A percentile compares a stretch with the other conserved stretches of the same genome.
Evolutionary conservation across 2,888 invertebrate species (phyloP).

Genomic region (Ferdinandea cuprea): DNA sequence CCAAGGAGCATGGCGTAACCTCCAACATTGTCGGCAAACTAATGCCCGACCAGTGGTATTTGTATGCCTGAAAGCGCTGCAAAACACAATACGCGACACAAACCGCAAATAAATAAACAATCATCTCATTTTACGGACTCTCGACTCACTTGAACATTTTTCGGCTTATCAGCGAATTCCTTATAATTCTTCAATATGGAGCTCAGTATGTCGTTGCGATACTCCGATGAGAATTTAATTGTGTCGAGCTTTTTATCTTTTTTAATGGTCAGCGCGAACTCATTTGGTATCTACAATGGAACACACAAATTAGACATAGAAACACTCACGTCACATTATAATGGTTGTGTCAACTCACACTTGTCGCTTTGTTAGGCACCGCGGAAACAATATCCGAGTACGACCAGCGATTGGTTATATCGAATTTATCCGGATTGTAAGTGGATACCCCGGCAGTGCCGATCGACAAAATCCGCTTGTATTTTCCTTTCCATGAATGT

Average conservation of each 20-base stretch:
- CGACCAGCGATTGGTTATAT: slow-evolving; percentile 96
- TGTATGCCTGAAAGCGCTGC: slow-evolving; percentile 94
- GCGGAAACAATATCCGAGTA: slow-evolving; percentile 91
- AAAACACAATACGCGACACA: slow-evolving; percentile 25
- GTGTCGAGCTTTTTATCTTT: slow-evolving; percentile 95
- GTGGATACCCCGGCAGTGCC: slow-evolving; percentile 98
- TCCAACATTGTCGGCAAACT: slow-evolving; percentile 94
- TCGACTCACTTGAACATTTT: slow-evolving; percentile 88
- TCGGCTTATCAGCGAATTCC: slow-evolving; percentile 91
- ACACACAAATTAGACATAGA: slow-evolving; percentile 20
- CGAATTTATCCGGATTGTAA: slow-evolving; percentile 95
- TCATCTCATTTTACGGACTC: neutral
- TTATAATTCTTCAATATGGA: slow-evolving; percentile 93
- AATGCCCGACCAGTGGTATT: slow-evolving; percentile 98
- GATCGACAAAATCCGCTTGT: slow-evolving; percentile 98
- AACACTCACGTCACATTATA: neutral
- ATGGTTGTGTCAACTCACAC: slow-evolving; percentile 78
- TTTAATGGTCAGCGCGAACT: slow-evolving; percentile 92
- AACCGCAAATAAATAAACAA: neutral
- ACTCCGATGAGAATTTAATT: slow-evolving; percentile 98
- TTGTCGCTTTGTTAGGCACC: slow-evolving; percentile 85
- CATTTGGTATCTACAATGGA: slow-evolving; percentile 84
- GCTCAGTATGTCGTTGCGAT: slow-evolving; percentile 95
- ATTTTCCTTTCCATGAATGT: slow-evolving; percentile 99
- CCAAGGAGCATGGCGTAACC: slow-evolving; percentile 95